Percentiles rank a stretch among this genome's conserved stretches.
Evolutionary conservation across 2,888 invertebrate genomes (phyloP).

Genomic region (Phyto melanocephala): DNA sequence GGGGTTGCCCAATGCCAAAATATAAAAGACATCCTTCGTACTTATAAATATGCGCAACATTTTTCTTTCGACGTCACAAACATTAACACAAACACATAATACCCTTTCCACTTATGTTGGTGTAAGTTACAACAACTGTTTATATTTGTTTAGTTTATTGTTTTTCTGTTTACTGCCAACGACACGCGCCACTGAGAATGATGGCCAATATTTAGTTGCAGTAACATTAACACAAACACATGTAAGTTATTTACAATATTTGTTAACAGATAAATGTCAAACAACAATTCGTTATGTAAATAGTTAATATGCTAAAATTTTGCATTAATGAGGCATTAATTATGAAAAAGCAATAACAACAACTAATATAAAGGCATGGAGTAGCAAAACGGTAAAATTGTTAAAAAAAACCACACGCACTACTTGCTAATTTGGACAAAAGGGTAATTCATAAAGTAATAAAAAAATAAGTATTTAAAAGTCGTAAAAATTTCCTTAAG

Average conservation of each 20-base stretch:
- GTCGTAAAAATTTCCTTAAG: neutral
- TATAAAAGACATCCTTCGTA: no score
- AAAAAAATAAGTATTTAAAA: neutral
- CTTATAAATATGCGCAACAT: no score
- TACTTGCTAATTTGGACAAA: slow-evolving; percentile 27
- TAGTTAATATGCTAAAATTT: slow-evolving; percentile 55
- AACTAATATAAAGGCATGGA: neutral
- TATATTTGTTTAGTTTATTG: slow-evolving; percentile 2
- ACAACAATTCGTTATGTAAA: slow-evolving; percentile 54
- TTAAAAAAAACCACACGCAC: slow-evolving; percentile 37
- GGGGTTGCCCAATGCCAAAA: no score
- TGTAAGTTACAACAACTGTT: slow-evolving; percentile 15
- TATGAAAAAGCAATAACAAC: neutral
- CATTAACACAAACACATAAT: no score
- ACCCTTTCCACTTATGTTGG: slow-evolving; percentile 25
- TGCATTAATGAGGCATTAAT: slow-evolving; percentile 48
- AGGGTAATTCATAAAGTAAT: neutral
- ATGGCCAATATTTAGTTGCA: slow-evolving; percentile 36
- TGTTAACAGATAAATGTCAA: slow-evolving; percentile 50
- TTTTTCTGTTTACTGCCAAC: slow-evolving; percentile 27
- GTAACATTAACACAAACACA: neutral
- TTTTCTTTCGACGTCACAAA: no score
- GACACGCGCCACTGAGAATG: slow-evolving; percentile 56
- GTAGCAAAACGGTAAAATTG: neutral
- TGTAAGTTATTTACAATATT: neutral